Percentiles rank a stretch among this genome's conserved stretches.
Evolutionary conservation across 2,113 vertebrate species (phyloP).

Genomic region (Camelus dromedarius): DNA sequence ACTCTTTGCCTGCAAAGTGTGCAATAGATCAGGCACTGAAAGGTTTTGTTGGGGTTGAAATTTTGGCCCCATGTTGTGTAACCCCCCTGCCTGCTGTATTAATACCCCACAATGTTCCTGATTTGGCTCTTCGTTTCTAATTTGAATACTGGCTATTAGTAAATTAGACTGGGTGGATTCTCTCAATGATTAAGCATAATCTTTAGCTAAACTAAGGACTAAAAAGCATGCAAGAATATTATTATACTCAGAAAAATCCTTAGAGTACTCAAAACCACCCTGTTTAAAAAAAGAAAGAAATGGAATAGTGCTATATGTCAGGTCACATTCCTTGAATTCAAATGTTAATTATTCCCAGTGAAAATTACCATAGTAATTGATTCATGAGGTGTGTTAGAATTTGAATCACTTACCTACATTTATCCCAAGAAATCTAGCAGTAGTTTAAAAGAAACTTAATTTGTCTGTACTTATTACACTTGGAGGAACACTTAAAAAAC

Average conservation of each 20-base stretch:
- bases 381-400: slow-evolving; percentile 63
- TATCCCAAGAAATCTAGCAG: slow-evolving; percentile 59
- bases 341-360: slow-evolving; percentile 65
- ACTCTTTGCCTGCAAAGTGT: slow-evolving; percentile 44
- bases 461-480: slow-evolving; percentile 69
- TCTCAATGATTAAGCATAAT: not conserved
- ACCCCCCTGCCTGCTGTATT: not conserved
- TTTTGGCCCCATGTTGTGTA: not conserved
- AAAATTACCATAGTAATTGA: slow-evolving; percentile 52
- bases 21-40: not conserved
- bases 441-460: slow-evolving; percentile 73
- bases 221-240: slow-evolving; percentile 19
- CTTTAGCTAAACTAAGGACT: slow-evolving; percentile 15
- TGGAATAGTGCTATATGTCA: not conserved
- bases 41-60: slow-evolving; percentile 3
- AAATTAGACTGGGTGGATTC: slow-evolving; percentile 28
- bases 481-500: slow-evolving; percentile 67
- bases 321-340: slow-evolving; percentile 56
- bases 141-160: not conserved
- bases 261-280: slow-evolving; percentile 4
- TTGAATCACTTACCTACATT: slow-evolving; percentile 59
- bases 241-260: not conserved
- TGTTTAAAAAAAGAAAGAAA: not conserved
- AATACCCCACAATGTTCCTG: not conserved
- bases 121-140: slow-evolving; percentile 27